These are phyloP conservation scores for Girardinus metallicus DNA, from an alignment of 2,797 vertebrate species.

Conservation along the genomic window DNA sequence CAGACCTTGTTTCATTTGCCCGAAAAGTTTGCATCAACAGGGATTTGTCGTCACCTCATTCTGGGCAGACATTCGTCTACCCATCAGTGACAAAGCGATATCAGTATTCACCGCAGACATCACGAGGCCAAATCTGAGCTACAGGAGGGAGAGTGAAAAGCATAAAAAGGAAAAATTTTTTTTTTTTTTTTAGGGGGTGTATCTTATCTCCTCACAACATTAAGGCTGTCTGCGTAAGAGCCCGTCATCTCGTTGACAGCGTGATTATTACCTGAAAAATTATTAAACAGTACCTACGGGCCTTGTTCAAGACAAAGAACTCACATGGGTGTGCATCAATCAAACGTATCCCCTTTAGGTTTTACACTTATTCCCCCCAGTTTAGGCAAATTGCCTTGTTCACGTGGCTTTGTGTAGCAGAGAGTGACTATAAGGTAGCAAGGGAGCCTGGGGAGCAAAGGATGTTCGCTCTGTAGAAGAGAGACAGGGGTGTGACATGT, in stretches of 20 bases:
- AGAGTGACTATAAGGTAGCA: conserved; percentile 84
- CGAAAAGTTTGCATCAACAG: conserved; percentile 63
- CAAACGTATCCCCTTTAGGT: conserved; percentile 84
- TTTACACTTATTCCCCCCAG: conserved; percentile 85
- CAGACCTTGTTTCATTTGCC: conserved; percentile 68
- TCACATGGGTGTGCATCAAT: conserved; percentile 84
- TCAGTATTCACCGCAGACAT: conserved; percentile 55
- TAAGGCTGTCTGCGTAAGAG: conserved; percentile 79
- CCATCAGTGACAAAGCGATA: conserved; percentile 59
- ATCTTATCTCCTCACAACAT: conserved; percentile 79
- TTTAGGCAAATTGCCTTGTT: conserved; percentile 85
- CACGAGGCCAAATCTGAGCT: conserved; percentile 68
- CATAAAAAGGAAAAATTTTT: conserved; percentile 64
- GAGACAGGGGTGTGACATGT: conserved; percentile 84
- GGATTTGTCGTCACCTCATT: conserved; percentile 59
- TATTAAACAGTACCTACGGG: conserved; percentile 85
- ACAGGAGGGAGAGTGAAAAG: conserved; percentile 69
- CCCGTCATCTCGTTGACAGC: conserved; percentile 81
- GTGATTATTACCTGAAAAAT: conserved; percentile 86
- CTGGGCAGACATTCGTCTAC: conserved; percentile 56
- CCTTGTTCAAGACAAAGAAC: conserved; percentile 83
- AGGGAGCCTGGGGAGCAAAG: conserved; percentile 81
- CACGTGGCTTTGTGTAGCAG: conserved; percentile 81
- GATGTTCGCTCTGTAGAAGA: conserved; percentile 84
- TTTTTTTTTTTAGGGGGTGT: conserved; percentile 42